Evolutionary conservation across 2,888 invertebrate species (phyloP).

Genomic region (Drosophila meridionalis): DNA sequence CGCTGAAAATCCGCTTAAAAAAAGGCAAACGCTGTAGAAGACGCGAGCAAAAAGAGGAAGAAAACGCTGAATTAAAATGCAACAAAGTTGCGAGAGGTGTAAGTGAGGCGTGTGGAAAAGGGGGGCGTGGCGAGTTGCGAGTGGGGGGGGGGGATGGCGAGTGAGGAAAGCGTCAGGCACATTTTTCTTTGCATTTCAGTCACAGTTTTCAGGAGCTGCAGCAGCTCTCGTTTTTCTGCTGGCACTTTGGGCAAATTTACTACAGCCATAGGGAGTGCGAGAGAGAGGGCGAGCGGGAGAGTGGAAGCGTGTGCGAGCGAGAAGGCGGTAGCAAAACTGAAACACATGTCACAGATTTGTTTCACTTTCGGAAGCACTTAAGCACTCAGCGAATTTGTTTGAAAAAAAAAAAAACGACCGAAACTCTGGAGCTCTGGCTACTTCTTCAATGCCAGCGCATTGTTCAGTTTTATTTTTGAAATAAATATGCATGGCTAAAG

Average conservation of each 20-base stretch:
- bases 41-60: conserved; percentile 29
- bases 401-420: conserved; percentile 18
- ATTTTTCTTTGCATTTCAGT: conserved; percentile 64
- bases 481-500: conserved; percentile 34
- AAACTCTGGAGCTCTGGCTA: conserved; percentile 41
- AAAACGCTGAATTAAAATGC: conserved; percentile 70
- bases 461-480: conserved; percentile 75
- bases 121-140: not conserved
- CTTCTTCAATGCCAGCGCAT: conserved; percentile 64
- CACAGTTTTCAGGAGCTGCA: conserved; percentile 41
- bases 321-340: conserved; percentile 47
- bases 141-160: not conserved
- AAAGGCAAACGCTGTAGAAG: conserved; percentile 41
- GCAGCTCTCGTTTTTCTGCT: conserved; percentile 43
- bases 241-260: conserved; percentile 75
- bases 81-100: conserved; percentile 54
- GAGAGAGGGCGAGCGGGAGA: not conserved
- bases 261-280: not conserved
- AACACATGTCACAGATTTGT: conserved; percentile 85
- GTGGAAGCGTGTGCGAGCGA: not conserved
- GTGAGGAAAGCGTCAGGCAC: conserved; percentile 27
- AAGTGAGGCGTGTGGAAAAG: not conserved
- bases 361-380: conserved; percentile 83
- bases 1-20: conserved; percentile 80
- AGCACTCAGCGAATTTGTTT: conserved; percentile 83